A percentile compares a stretch with the other conserved stretches of the same genome.
These are phyloP conservation scores for Steromphala cineraria DNA, from an alignment of 2,888 invertebrate genomes.

Conservation along the genomic window DNA sequence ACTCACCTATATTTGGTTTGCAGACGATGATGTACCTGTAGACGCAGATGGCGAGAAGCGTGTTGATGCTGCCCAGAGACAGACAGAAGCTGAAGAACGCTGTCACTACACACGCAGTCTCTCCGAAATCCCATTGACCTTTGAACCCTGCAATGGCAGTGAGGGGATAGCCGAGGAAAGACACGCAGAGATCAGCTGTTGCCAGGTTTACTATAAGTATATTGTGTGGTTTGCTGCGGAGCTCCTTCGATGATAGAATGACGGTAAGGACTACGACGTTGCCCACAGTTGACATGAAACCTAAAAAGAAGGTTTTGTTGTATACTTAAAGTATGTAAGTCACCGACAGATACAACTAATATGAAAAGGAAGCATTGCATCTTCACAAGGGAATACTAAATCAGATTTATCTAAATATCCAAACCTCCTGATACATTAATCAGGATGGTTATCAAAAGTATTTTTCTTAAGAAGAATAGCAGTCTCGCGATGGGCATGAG, in stretches of 20 bases:
- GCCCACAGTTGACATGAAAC: not conserved
- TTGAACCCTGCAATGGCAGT: constrained; percentile 27
- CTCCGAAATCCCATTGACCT: constrained; percentile 39
- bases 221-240: not conserved
- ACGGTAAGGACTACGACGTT: not conserved
- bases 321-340: not conserved
- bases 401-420: too few relatives aligned
- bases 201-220: constrained; percentile 5
- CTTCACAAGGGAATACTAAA: too few relatives aligned
- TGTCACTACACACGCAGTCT: constrained; percentile 27
- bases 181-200: constrained; percentile 22
- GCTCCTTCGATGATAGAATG: not conserved
- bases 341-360: too few relatives aligned
- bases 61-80: constrained; percentile 30
- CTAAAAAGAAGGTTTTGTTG: not conserved
- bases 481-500: too few relatives aligned
- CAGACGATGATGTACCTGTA: constrained; percentile 42
- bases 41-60: constrained; percentile 33
- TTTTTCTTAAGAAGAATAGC: too few relatives aligned
- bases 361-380: too few relatives aligned
- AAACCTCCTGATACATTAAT: too few relatives aligned
- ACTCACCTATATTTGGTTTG: constrained; percentile 36
- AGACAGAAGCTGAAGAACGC: constrained; percentile 37
- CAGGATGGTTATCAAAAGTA: too few relatives aligned
- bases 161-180: constrained; percentile 25